Evolutionary conservation across 2,113 vertebrate species (phyloP).

Genomic region (Microtus richardsoni): DNA sequence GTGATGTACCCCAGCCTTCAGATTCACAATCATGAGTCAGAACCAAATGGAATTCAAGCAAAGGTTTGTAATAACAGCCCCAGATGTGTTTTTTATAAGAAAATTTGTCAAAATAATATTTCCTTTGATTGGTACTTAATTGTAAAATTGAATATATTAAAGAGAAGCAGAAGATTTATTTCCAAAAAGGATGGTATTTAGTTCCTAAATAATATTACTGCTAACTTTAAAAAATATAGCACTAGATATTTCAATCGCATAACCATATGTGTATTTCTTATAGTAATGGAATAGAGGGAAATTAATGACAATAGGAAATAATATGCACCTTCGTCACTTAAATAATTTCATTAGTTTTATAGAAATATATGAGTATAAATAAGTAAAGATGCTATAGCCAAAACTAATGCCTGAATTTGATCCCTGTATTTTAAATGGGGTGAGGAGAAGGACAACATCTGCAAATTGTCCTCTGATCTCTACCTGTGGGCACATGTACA

Average conservation of each 20-base stretch:
- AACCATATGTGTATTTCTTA: neutral
- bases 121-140: neutral
- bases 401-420: neutral
- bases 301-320: neutral
- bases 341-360: neutral
- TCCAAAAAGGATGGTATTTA: neutral
- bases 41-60: constrained; percentile 12
- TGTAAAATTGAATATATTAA: neutral
- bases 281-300: neutral
- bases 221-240: neutral
- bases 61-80: neutral
- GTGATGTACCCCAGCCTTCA: neutral
- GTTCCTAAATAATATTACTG: neutral
- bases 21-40: neutral
- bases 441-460: neutral
- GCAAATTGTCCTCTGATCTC: neutral
- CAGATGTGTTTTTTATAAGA: neutral
- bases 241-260: neutral
- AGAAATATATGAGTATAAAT: neutral
- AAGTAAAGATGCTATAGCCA: neutral
- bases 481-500: neutral
- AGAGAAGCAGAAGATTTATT: neutral
- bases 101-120: neutral
- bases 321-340: neutral
- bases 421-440: too few species aligned